Conservation (phyloP, 2,888 invertebrate species). For the Cantharis lateralis region DNA sequence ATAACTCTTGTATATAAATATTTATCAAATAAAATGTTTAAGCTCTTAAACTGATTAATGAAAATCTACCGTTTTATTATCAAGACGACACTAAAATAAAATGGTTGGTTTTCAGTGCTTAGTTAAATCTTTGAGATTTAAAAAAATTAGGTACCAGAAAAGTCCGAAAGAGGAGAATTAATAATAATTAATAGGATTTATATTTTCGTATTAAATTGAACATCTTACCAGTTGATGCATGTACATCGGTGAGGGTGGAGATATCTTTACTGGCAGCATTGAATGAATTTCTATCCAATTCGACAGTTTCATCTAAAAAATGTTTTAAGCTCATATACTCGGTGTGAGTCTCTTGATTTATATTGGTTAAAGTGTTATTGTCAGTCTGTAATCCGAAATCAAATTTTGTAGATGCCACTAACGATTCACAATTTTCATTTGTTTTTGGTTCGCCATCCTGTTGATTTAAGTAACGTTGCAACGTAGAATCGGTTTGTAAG, state of each 20-base stretch:
- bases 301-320: constrained; percentile 49
- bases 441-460: constrained; percentile 29
- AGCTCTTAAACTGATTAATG: too few relatives aligned
- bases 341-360: constrained; percentile 42
- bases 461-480: constrained; percentile 21
- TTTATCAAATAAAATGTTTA: too few relatives aligned
- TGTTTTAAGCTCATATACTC: constrained; percentile 50
- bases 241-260: background rate
- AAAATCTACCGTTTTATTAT: too few relatives aligned
- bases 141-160: too few relatives aligned
- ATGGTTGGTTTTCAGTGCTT: too few relatives aligned
- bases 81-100: too few relatives aligned
- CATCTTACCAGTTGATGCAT: background rate
- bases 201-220: background rate
- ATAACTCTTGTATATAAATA: too few relatives aligned
- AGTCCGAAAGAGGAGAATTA: too few relatives aligned
- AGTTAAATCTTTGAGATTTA: too few relatives aligned
- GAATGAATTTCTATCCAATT: constrained; percentile 29
- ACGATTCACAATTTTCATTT: constrained; percentile 25
- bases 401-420: constrained; percentile 44
- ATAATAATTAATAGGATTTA: background rate
- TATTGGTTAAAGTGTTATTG: constrained; percentile 36
- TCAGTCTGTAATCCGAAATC: constrained; percentile 40
- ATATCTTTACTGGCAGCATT: constrained; percentile 11
- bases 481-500: constrained; percentile 20